Conservation (phyloP, 2,797 vertebrate species). For the Lutjanus campechanus region DNA sequence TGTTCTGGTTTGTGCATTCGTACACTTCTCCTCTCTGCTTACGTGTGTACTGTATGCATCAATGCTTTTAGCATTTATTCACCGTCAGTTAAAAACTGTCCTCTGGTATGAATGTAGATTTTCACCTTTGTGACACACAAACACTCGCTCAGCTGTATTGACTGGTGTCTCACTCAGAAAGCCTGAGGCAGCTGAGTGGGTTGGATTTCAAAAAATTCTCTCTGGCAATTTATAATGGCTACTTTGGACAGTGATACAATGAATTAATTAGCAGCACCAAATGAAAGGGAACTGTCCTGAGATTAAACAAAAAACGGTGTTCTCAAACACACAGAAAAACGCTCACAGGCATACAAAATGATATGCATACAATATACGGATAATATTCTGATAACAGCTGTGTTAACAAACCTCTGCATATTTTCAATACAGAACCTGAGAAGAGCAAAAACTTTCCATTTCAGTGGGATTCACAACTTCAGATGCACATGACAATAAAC, state of each 20-base stretch:
- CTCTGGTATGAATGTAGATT: slow-evolving; percentile 76
- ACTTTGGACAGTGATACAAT: slow-evolving; percentile 61
- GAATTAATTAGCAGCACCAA: slow-evolving; percentile 71
- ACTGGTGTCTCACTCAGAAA: slow-evolving; percentile 73
- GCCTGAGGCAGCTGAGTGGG: slow-evolving; percentile 76
- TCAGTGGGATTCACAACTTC: fast-evolving
- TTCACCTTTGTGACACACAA: slow-evolving; percentile 76
- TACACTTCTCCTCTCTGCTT: slow-evolving; percentile 15
- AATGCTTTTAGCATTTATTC: slow-evolving; percentile 70
- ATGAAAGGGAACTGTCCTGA: slow-evolving; percentile 58
- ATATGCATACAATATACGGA: slow-evolving; percentile 9
- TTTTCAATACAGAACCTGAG: slow-evolving; percentile 2
- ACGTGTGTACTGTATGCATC: slow-evolving; percentile 43
- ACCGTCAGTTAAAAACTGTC: slow-evolving; percentile 60
- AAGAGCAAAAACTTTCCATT: background rate
- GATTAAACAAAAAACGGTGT: slow-evolving; percentile 26
- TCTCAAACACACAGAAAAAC: slow-evolving; percentile 33
- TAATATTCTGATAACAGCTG: background rate
- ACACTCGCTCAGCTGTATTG: slow-evolving; percentile 72
- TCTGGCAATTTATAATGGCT: slow-evolving; percentile 62
- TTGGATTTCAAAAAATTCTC: slow-evolving; percentile 68
- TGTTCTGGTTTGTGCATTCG: slow-evolving; percentile 15
- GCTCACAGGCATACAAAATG: slow-evolving; percentile 23
- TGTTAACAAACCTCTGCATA: background rate
- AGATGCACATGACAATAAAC: background rate